A percentile compares a stretch with the other conserved stretches of the same genome.
Conservation (phyloP, 1,140 invertebrate species). For the Battus philenor region DNA sequence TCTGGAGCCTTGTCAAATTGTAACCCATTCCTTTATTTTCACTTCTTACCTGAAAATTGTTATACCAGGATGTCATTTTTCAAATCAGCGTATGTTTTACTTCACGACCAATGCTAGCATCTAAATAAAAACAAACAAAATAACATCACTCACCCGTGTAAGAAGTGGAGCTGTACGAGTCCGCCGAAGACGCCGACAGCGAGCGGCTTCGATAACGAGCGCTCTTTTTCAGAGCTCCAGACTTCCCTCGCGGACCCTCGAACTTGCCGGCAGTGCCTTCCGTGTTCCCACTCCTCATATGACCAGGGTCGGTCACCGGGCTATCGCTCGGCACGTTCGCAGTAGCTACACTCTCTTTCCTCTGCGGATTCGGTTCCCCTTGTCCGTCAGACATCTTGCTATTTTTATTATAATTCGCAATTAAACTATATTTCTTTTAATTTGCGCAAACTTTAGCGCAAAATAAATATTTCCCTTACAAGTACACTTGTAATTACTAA, state of each 20-base stretch:
- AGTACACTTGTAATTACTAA: too few relatives aligned
- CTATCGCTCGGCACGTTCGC: constrained; percentile 61
- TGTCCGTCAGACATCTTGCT: constrained; percentile 56
- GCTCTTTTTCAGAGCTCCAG: constrained; percentile 88
- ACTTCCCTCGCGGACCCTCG: constrained; percentile 67
- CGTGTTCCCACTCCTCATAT: constrained; percentile 48
- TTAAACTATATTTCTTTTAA: too few relatives aligned
- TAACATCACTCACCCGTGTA: constrained; percentile 61
- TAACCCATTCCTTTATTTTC: too few relatives aligned
- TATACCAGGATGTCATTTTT: too few relatives aligned
- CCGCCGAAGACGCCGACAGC: constrained; percentile 93
- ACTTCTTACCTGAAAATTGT: too few relatives aligned
- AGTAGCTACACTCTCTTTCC: constrained; percentile 55
- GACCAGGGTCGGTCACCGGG: constrained; percentile 65
- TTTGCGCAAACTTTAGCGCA: too few relatives aligned
- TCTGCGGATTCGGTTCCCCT: constrained; percentile 43
- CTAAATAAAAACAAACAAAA: too few relatives aligned
- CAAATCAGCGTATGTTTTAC: too few relatives aligned
- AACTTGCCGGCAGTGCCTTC: constrained; percentile 51
- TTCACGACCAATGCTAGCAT: too few relatives aligned
- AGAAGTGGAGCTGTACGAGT: constrained; percentile 90
- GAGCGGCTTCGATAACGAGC: constrained; percentile 91
- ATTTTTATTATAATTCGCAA: constrained; percentile 21
- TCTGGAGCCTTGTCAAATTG: too few relatives aligned
- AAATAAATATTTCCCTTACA: neutral